Percentiles rank a stretch among this genome's conserved stretches.
These are phyloP conservation scores for Drosophila pallidifrons DNA, from an alignment of 1,140 invertebrate species.

Conservation along the genomic window DNA sequence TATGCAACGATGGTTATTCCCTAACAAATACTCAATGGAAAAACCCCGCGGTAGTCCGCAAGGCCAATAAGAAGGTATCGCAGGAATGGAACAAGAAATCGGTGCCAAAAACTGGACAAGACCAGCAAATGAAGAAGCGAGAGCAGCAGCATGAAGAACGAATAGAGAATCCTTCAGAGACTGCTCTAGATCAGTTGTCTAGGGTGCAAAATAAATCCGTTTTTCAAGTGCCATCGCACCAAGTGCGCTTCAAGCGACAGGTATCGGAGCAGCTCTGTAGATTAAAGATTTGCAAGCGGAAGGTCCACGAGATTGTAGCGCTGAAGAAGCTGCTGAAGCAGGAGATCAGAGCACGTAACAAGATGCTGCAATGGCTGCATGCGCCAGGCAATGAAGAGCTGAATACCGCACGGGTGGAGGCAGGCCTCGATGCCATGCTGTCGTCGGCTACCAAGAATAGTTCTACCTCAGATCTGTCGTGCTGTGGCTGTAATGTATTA, in stretches of 20 bases:
- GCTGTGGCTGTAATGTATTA: no score
- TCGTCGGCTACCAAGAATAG: neutral
- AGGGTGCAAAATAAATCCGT: neutral
- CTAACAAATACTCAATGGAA: no score
- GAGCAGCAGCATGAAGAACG: no score
- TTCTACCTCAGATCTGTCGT: no score
- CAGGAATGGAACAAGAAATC: no score
- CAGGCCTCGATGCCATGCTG: neutral
- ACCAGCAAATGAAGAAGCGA: no score
- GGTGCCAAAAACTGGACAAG: no score
- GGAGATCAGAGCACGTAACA: slow-evolving; percentile 10
- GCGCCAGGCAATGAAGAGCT: neutral
- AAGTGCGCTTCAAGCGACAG: neutral
- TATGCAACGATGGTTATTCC: no score
- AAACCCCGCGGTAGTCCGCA: no score
- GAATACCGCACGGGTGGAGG: neutral
- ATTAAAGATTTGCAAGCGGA: neutral
- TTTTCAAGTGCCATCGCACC: neutral
- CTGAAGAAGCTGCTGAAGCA: slow-evolving; percentile 13
- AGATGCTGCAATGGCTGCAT: slow-evolving; percentile 13
- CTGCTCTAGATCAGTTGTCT: neutral
- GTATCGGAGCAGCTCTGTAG: neutral
- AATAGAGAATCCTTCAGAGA: neutral
- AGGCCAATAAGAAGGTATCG: no score
- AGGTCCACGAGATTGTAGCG: neutral